Base-by-base conservation (phyloP, 2,113 vertebrate species). In the Chlorocebus sabaeus region DNA sequence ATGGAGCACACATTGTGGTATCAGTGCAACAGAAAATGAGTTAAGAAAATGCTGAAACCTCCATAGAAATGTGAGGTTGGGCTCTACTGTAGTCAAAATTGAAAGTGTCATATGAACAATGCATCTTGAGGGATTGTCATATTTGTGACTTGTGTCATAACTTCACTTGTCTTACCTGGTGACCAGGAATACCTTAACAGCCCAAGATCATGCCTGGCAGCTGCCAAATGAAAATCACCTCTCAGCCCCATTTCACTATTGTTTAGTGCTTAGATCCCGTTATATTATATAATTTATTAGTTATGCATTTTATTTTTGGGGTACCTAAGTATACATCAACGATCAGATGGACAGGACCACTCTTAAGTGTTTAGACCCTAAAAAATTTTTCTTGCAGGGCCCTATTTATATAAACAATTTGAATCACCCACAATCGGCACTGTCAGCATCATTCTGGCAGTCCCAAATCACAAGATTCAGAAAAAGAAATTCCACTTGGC, bases 1-100 rank as follows among this genome's bases (percentile, higher is more conserved):
- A 91, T 95, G 93, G 88, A 93, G 27, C 43, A 67, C 96, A 97
- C 55, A 87, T 78, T 95, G 90, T 55, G 5, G 9, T 93, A 90
- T 79, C 81, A 96, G 13, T 38, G 5, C 50, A 95, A 89, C 25
- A 96, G 86, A 80, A 93, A 96, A 95, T n/a, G 25, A 96, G 85
- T 82, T 64, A 57, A 87, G 57, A 81, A 96, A 96, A 92, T 75
- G 50, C 59, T 92, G 75, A 97, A 83, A 30, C 8, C 67, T 48
- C 45, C 52, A 64, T 72, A 90, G 67, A 88, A 94, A 85, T 79
- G 25, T 35, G 55, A 82, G 38, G 20, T 45, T 45, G 45, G 45
- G 35, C 27, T 93, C 80, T 57, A 92, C 30, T 76, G 59, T 80
- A 50, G 40, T 96, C 38, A 84, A n/a, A 89, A 86, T 27, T 78